Evolutionary conservation across 23 tunicate genomes (phyloP).

Genomic region (Aplidium turbinatum): DNA sequence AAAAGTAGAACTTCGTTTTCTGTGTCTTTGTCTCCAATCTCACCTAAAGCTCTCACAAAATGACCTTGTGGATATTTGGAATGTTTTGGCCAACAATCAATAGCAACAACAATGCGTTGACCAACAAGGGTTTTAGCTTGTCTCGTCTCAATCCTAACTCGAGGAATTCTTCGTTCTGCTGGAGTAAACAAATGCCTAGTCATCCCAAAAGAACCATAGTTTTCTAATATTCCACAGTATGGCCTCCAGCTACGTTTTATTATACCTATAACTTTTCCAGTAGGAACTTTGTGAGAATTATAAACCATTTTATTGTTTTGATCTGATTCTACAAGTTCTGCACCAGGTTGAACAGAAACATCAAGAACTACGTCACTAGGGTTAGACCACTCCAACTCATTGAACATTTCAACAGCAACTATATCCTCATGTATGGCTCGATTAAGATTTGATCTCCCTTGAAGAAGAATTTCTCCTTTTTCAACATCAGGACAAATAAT

Average conservation of each 20-base stretch:
- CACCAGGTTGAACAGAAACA: conserved; percentile 97
- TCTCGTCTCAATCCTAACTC: conserved; percentile 91
- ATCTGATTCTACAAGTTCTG: conserved; percentile 66
- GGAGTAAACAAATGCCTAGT: conserved; percentile 91
- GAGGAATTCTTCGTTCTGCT: conserved; percentile 88
- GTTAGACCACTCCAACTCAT: conserved; percentile 71
- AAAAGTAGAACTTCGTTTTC: conserved; percentile 93
- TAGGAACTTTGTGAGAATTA: conserved; percentile 52
- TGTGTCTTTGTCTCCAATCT: conserved; percentile 94
- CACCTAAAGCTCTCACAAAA: conserved; percentile 93
- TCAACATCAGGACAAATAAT: conserved; percentile 52
- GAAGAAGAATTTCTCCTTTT: conserved; percentile 76
- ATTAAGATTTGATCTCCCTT: conserved; percentile 86
- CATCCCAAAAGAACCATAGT: conserved; percentile 70
- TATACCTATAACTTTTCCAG: conserved; percentile 94
- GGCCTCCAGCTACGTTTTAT: conserved; percentile 98
- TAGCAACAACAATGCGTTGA: conserved; percentile 86
- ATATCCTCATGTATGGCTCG: conserved; percentile 95
- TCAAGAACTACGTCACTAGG: conserved; percentile 95
- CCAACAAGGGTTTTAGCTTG: conserved; percentile 84
- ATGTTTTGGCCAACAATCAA: conserved; percentile 91
- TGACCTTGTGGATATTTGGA: conserved; percentile 99
- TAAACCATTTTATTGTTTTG: background rate
- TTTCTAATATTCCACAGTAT: conserved; percentile 96
- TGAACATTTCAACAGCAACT: conserved; percentile 84